Conservation (phyloP, 2,113 vertebrate species). For the Phodopus roborovskii region DNA sequence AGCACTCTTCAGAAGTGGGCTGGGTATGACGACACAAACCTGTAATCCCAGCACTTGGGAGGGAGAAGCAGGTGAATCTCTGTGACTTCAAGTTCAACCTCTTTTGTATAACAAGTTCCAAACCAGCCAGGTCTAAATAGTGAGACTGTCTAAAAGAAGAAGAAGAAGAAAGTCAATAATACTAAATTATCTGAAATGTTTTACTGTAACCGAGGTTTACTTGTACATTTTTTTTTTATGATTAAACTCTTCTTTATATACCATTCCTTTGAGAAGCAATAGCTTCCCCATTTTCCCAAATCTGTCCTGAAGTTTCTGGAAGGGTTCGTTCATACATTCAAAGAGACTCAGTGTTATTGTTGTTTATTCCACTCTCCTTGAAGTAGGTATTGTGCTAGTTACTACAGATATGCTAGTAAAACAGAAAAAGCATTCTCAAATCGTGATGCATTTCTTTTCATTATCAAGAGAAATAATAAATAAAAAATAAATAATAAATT, state of each 20-base stretch:
- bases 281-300: not conserved
- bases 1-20: not conserved
- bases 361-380: not conserved
- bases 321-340: not conserved
- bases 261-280: not conserved
- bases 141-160: not conserved
- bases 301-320: not conserved
- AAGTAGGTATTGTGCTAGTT: not conserved
- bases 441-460: not conserved
- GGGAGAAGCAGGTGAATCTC: not conserved
- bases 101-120: not conserved
- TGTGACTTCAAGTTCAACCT: not conserved
- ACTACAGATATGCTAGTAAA: not conserved
- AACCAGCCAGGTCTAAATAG: not conserved
- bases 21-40: not conserved
- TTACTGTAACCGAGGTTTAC: not conserved
- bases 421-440: not conserved
- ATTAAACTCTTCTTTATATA: not conserved
- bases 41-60: not conserved
- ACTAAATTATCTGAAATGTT: not conserved
- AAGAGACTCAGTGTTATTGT: not conserved
- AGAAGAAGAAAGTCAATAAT: not conserved
- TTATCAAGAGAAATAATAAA: not conserved
- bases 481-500: not conserved
- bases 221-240: not conserved